Base-by-base conservation (phyloP, 2,113 vertebrate species). In the Muntiacus muntjak region DNA sequence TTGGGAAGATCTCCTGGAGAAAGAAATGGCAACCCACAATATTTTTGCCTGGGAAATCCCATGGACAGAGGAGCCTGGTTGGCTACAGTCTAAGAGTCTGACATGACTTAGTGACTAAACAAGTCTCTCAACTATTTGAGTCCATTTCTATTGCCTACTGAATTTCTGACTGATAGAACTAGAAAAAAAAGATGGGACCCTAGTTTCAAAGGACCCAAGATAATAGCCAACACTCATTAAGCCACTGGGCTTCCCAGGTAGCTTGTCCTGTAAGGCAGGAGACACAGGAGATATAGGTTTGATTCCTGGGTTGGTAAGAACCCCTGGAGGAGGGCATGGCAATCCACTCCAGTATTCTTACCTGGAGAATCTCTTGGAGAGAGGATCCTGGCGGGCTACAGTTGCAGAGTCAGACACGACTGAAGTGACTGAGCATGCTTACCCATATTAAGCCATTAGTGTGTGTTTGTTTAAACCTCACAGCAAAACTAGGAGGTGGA, bases 61-160 rank as follows among this genome's bases (percentile, higher is more conserved):
- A 26, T 76, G 71, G 23, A 4, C 12, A 76, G 71, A 76, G 71
- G 36, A 76, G 12, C 25, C 23, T 43, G 6, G 40, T 76, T 1
- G 1, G 40, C 23, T 76, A 26, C 3, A 43, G 40, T 76, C 40
- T 26, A 43, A 25, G 23, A 76, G 40, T 76, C 6, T 76, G 40
- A 76, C 40, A 26, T 6, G 23, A 43, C 71, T 76, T 76, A 43
- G 21, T 43, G 40, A 43, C 23, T 76, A 15, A 43, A 76, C 43
- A 87, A 89, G 8, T 89, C n/a, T 85, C 67, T 91, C 79, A 45
- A 94, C n/a, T 60, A 25, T 67, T 96, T 94, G 54, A 88, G 40
- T 36, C 87, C 0, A 3, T 47, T 90, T 74, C 71, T 85, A 7
- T 64, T 40, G 87, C 36, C 21, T 83, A 14, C 26, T 50, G 28